phyloP scores from a whole-genome alignment of 2,797 vertebrate genomes.

The Enteromius treurensis region DNA sequence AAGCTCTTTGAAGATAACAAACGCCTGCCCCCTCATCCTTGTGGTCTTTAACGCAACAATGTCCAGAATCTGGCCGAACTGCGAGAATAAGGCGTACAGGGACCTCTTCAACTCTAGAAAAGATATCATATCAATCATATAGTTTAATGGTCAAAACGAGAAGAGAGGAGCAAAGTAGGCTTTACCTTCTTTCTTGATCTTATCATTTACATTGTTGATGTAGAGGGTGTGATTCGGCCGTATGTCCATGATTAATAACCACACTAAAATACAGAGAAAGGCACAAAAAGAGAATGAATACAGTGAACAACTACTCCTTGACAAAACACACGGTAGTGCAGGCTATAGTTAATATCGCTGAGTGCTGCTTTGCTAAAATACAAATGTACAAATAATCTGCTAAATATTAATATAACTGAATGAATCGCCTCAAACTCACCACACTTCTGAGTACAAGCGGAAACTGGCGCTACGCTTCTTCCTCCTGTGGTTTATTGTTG shows the following conservation, averaged over 20 bases:
- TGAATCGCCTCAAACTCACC: slow-evolving; percentile 52
- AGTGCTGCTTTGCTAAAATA: not conserved
- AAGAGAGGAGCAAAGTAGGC: not conserved
- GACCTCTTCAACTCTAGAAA: slow-evolving; percentile 90
- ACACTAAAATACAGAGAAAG: slow-evolving; percentile 8
- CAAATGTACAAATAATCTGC: not conserved
- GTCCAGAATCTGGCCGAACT: slow-evolving; percentile 93
- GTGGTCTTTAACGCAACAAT: slow-evolving; percentile 94
- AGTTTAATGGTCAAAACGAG: not conserved
- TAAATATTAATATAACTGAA: not conserved
- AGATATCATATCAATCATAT: not conserved
- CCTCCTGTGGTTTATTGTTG: not conserved
- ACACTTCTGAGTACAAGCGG: not conserved
- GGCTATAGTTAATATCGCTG: not conserved
- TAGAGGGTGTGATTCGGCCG: slow-evolving; percentile 97
- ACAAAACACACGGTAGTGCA: not conserved
- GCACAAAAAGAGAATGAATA: not conserved
- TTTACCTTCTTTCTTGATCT: slow-evolving; percentile 94
- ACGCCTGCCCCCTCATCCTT: slow-evolving; percentile 97
- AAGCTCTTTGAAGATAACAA: slow-evolving; percentile 96
- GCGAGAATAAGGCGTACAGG: slow-evolving; percentile 93
- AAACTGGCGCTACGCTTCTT: slow-evolving; percentile 23
- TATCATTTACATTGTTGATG: slow-evolving; percentile 97
- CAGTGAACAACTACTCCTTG: not conserved
- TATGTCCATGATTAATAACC: slow-evolving; percentile 85